Evolutionary conservation across 2,113 vertebrate species (phyloP).

Genomic region (Callospermophilus lateralis): DNA sequence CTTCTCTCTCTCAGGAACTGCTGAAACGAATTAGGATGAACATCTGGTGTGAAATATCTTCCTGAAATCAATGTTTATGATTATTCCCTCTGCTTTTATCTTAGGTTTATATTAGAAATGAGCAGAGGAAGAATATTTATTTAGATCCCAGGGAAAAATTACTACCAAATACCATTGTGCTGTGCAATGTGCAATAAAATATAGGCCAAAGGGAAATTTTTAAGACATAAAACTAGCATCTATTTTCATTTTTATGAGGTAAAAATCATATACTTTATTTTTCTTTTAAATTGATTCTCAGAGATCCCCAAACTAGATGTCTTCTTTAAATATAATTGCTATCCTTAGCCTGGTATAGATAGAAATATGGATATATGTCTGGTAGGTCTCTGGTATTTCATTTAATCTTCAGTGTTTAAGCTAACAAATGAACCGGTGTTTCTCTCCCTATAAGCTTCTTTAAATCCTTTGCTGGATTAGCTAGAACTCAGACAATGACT

Average conservation of each 20-base stretch:
- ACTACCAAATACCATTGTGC: background rate
- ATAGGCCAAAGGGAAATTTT: slow-evolving; percentile 16
- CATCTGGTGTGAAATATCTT: slow-evolving; percentile 4
- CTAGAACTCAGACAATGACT: background rate
- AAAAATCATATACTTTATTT: slow-evolving; percentile 31
- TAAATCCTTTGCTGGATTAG: background rate
- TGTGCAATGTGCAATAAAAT: background rate
- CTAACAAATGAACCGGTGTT: background rate
- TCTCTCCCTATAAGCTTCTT: background rate
- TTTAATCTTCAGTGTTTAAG: slow-evolving; percentile 18
- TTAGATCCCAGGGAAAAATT: slow-evolving; percentile 14
- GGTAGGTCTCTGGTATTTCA: background rate
- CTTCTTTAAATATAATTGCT: slow-evolving; percentile 41
- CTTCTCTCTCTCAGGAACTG: background rate
- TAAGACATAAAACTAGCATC: background rate
- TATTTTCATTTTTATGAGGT: background rate
- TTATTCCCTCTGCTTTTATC: slow-evolving; percentile 14
- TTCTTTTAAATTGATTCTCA: background rate
- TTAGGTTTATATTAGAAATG: background rate
- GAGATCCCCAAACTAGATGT: background rate
- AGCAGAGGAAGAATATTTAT: background rate
- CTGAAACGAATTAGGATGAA: slow-evolving; percentile 27
- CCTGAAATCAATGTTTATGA: slow-evolving; percentile 40
- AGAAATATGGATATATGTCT: background rate
- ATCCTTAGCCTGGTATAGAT: background rate